These are phyloP conservation scores for Branchipolynoe longqiensis DNA, from an alignment of 2,888 invertebrate genomes.

Conservation along the genomic window DNA sequence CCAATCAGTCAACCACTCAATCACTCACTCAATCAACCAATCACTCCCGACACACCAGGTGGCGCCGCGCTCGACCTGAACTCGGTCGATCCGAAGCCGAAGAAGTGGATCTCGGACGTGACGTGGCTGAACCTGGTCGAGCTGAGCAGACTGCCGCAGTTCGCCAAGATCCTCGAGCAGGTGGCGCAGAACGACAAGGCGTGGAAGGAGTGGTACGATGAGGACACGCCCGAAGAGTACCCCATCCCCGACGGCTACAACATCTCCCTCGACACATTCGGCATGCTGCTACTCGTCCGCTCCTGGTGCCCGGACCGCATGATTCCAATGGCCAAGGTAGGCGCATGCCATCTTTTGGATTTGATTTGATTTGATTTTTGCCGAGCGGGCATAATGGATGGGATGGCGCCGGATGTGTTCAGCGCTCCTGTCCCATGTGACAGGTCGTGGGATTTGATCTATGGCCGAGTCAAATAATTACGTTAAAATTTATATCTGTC, in stretches of 20 bases:
- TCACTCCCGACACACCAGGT: too few species aligned
- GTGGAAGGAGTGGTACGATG: slow-evolving; percentile 82
- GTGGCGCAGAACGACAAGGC: slow-evolving; percentile 80
- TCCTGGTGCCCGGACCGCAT: slow-evolving; percentile 82
- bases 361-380: too few species aligned
- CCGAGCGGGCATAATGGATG: too few species aligned
- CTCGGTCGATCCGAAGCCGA: slow-evolving; percentile 81
- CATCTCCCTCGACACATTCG: slow-evolving; percentile 80
- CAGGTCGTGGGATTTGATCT: too few species aligned
- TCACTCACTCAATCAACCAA: too few species aligned
- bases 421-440: too few species aligned
- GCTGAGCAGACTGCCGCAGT: slow-evolving; percentile 81
- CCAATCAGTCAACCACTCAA: too few species aligned
- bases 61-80: slow-evolving; percentile 82
- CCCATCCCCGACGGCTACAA: slow-evolving; percentile 82
- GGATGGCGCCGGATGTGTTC: too few species aligned
- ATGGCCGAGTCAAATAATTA: too few species aligned
- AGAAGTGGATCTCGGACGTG: slow-evolving; percentile 81
- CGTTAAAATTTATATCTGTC: too few species aligned
- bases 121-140: slow-evolving; percentile 82
- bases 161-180: slow-evolving; percentile 81
- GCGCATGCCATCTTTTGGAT: too few species aligned
- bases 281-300: slow-evolving; percentile 80
- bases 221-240: slow-evolving; percentile 82
- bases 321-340: too few species aligned